phyloP scores from a whole-genome alignment of 1,140 invertebrate genomes.

The Panagrolaimus sp. region DNA sequence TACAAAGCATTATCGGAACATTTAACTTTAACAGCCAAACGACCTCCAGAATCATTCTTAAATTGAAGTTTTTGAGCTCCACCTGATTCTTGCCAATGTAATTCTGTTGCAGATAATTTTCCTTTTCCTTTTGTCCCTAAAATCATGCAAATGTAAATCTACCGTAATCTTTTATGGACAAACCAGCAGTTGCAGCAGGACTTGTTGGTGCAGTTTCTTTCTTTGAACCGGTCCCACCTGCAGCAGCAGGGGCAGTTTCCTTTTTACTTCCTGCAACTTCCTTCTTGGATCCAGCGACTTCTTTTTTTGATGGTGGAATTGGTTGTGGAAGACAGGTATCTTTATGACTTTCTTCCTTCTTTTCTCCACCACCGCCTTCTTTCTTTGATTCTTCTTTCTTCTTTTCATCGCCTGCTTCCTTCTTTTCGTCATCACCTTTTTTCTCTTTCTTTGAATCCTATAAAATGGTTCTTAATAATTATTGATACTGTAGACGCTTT shows the following conservation, averaged over 20 bases:
- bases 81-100: not conserved
- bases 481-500: too few species aligned
- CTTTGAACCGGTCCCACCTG: too few species aligned
- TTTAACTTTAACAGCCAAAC: conserved; percentile 9
- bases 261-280: not conserved
- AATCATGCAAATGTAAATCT: too few species aligned
- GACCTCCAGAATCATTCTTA: not conserved
- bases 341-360: not conserved
- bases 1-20: conserved; percentile 16
- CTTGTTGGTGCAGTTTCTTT: not conserved
- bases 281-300: not conserved
- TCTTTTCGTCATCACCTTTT: not conserved
- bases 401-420: not conserved
- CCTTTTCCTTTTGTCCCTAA: not conserved
- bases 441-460: not conserved
- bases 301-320: not conserved
- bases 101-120: not conserved
- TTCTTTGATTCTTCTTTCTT: conserved; percentile 8
- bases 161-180: not conserved
- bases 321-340: not conserved
- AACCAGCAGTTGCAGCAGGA: not conserved
- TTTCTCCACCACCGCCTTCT: not conserved
- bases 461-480: too few species aligned
- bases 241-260: not conserved
- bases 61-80: not conserved